phyloP scores from a whole-genome alignment of 1,140 invertebrate species.

The Yoshiicerus persimilis region DNA sequence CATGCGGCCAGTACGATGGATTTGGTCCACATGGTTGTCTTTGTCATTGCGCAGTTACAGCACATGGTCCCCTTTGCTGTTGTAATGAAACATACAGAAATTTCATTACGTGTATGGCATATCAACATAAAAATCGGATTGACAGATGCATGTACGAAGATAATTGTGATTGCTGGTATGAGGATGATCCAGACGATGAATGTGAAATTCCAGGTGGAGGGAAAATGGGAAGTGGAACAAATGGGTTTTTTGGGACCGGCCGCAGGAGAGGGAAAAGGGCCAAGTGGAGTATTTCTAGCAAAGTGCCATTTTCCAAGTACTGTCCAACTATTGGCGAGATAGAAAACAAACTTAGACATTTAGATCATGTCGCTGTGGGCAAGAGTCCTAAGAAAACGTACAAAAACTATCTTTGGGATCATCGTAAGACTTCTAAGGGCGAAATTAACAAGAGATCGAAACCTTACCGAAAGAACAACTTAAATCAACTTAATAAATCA shows the following conservation, averaged over 20 bases:
- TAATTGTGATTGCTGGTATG: not conserved
- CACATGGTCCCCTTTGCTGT: not conserved
- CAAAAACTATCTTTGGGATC: not conserved
- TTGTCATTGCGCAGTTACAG: not conserved
- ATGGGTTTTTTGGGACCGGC: too few relatives aligned
- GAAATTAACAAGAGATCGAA: not conserved
- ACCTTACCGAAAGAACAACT: not conserved
- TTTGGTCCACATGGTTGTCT: not conserved
- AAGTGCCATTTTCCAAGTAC: not conserved
- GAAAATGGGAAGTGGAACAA: too few relatives aligned
- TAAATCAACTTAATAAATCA: not conserved
- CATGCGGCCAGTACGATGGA: not conserved
- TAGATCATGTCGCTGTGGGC: not conserved
- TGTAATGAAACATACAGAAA: not conserved
- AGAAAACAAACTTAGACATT: not conserved
- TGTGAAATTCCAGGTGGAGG: too few relatives aligned
- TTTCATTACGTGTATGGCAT: not conserved
- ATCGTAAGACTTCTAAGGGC: not conserved
- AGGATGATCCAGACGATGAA: not conserved
- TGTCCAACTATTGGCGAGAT: not conserved
- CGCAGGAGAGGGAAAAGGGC: not conserved
- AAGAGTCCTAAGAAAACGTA: not conserved
- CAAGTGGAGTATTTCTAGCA: not conserved
- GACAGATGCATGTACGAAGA: not conserved
- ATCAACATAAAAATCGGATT: not conserved